These are phyloP conservation scores for Batillaria attramentaria DNA, from an alignment of 1,140 invertebrate species.

Conservation along the genomic window DNA sequence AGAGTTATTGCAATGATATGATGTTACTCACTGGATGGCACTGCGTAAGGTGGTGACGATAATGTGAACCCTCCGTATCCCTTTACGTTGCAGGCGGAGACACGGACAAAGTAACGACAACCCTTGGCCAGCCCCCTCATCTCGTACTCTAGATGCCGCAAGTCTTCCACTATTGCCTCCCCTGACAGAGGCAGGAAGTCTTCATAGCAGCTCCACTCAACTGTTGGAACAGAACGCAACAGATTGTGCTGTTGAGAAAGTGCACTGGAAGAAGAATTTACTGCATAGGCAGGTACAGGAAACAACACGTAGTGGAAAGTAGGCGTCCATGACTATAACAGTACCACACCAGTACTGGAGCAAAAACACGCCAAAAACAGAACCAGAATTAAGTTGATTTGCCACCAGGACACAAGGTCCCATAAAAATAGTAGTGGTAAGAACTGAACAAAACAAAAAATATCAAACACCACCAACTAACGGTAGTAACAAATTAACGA, in stretches of 20 bases:
- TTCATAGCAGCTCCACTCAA: constrained; percentile 83
- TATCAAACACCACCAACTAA: too few species aligned
- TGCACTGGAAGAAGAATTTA: neutral
- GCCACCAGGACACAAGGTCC: too few species aligned
- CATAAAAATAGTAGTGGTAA: too few species aligned
- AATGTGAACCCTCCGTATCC: constrained; percentile 86
- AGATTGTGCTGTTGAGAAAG: neutral
- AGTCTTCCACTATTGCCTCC: constrained; percentile 73
- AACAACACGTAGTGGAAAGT: too few species aligned
- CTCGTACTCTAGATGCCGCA: constrained; percentile 69
- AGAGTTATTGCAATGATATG: too few species aligned
- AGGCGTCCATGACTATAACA: too few species aligned
- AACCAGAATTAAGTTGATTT: too few species aligned
- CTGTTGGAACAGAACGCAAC: constrained; percentile 64
- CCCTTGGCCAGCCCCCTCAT: constrained; percentile 85
- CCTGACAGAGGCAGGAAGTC: constrained; percentile 86
- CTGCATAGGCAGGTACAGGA: too few species aligned
- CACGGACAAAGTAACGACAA: constrained; percentile 88
- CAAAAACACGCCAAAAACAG: too few species aligned
- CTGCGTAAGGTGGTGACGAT: constrained; percentile 84
- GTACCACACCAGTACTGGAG: too few species aligned
- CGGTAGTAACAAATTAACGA: too few species aligned
- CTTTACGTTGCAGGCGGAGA: constrained; percentile 86
- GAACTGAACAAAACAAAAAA: too few species aligned
- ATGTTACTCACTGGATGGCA: constrained; percentile 87